Percentiles rank a stretch among this genome's conserved stretches.
Evolutionary conservation across 2,888 invertebrate species (phyloP).

Genomic region (Rambutsinella grinnellia): DNA sequence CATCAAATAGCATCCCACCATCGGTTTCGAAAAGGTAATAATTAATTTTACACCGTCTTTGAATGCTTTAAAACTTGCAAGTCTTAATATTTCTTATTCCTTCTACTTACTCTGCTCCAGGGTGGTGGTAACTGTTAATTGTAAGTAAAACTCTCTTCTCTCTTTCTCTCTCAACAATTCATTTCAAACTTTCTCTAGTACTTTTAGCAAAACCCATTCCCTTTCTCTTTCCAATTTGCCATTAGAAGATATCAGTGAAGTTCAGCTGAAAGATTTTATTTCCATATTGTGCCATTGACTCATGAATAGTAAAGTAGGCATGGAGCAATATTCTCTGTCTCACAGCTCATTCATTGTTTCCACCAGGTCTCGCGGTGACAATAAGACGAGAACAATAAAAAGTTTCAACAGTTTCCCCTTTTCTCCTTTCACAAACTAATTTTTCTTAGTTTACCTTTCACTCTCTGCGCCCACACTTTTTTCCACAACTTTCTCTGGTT

Average conservation of each 20-base stretch:
- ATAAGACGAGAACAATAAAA: constrained; percentile 5
- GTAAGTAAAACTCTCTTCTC: constrained; percentile 46
- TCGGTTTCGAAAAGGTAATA: constrained; percentile 73
- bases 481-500: too few relatives aligned
- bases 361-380: constrained; percentile 1
- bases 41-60: background rate
- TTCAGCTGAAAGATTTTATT: too few relatives aligned
- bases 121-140: constrained; percentile 53
- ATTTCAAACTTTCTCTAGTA: background rate
- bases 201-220: background rate
- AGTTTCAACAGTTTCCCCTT: constrained; percentile 9
- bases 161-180: constrained; percentile 10
- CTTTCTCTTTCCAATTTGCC: background rate
- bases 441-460: constrained; percentile 12
- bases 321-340: too few relatives aligned
- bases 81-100: background rate
- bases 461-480: constrained; percentile 3
- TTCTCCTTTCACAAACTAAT: constrained; percentile 9
- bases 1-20: constrained; percentile 89
- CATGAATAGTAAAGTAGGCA: background rate
- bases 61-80: background rate
- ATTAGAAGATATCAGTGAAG: too few relatives aligned
- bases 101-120: constrained; percentile 26
- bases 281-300: constrained; percentile 10
- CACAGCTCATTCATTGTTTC: background rate